phyloP scores from a whole-genome alignment of 1,140 invertebrate species.

The Aleiodes sp. region DNA sequence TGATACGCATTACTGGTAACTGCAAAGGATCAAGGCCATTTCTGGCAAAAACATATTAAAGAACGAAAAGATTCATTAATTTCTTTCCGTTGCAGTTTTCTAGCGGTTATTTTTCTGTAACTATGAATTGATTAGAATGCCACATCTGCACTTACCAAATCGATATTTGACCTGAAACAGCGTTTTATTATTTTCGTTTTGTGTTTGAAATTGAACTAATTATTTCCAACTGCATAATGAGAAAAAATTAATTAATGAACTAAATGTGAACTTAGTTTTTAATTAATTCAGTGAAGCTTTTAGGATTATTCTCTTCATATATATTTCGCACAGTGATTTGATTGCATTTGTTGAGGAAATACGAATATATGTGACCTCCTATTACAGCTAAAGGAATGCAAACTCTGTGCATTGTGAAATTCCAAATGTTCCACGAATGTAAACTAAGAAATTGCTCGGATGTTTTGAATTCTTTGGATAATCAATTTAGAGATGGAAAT shows the following conservation, averaged over 20 bases:
- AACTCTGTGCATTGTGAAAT: not conserved
- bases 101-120: not conserved
- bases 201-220: not conserved
- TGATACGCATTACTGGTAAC: not conserved
- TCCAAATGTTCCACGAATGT: not conserved
- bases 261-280: no score
- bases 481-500: not conserved
- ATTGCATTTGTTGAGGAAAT: no score
- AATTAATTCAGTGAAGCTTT: no score
- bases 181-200: not conserved
- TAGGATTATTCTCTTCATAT: no score
- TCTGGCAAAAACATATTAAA: not conserved
- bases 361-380: no score
- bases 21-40: slow-evolving; percentile 25
- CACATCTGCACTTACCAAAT: not conserved
- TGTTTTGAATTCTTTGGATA: not conserved
- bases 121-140: not conserved
- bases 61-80: not conserved
- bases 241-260: no score
- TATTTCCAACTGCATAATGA: not conserved
- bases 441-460: not conserved
- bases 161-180: not conserved
- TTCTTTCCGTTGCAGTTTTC: not conserved
- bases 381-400: not conserved
- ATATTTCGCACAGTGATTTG: no score